These are phyloP conservation scores for Nyctereutes procyonoides DNA, from an alignment of 2,113 vertebrate species.

Conservation along the genomic window DNA sequence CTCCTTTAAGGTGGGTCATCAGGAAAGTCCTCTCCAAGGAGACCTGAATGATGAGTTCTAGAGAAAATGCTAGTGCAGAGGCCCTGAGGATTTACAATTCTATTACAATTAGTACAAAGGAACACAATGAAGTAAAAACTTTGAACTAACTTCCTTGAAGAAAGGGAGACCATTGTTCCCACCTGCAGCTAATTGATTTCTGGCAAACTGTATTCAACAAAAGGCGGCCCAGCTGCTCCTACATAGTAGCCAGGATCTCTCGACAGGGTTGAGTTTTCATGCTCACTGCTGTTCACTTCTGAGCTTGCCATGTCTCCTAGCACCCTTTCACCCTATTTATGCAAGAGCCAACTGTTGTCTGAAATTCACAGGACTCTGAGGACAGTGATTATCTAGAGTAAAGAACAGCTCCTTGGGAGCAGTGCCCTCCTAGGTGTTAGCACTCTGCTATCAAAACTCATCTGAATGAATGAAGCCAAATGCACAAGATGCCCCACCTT, in stretches of 20 bases:
- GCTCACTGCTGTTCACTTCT: neutral
- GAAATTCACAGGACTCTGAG: neutral
- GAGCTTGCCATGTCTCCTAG: neutral
- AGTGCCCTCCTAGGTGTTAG: slow-evolving; percentile 59
- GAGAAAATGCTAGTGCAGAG: neutral
- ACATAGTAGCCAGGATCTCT: slow-evolving; percentile 17
- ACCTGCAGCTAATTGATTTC: slow-evolving; percentile 15
- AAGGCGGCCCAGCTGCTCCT: neutral
- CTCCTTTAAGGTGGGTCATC: neutral
- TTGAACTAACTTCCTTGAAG: neutral
- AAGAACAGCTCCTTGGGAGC: slow-evolving; percentile 70
- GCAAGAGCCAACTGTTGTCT: neutral
- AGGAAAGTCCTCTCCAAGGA: neutral
- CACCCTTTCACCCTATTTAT: neutral
- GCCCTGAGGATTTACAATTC: neutral
- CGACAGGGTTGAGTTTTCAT: neutral
- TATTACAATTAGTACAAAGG: neutral
- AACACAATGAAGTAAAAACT: neutral
- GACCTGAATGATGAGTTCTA: neutral
- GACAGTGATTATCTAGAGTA: slow-evolving; percentile 23
- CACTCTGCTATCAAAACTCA: slow-evolving; percentile 59
- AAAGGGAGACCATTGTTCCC: neutral
- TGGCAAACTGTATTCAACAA: neutral
- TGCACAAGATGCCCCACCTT: slow-evolving; percentile 48
- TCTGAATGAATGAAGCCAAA: slow-evolving; percentile 59